Evolutionary conservation across 2,113 vertebrate species (phyloP), one percentile per base, ranked within the genome.

Genomic region (Pomatostomus ruficeps): DNA sequence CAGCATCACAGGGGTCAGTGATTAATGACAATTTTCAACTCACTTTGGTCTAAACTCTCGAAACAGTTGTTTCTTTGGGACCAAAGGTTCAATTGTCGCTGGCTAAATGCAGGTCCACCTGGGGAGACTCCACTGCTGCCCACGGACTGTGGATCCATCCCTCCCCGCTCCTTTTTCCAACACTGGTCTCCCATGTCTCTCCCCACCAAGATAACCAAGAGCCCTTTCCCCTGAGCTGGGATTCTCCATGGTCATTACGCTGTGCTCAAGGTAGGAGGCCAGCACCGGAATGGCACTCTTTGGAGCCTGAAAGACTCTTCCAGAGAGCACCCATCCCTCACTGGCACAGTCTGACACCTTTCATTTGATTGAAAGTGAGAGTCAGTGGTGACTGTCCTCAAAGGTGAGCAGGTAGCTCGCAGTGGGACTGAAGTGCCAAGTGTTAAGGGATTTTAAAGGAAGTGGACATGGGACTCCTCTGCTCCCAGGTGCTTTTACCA

Each of bases 11-110:
- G n/a, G 66, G 71, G 38, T 93, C 91, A 86, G 85, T 70, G 77
- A 88, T 88, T 89, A 95, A 88, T 1, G 19, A 82, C 43, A 54
- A 86, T 93, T 94, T 96, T 92, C 78, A 86, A 55, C 42, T 94
- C 29, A 3, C 42, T 14, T 76, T n/a, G 35, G 38, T 80, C 92
- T 35, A 62, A 36, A 45, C 75, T 88, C 55, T 59, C 20, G 17
- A 74, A 83, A 62, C 4, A 73, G 75, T 55, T 77, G 40, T 51
- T 93, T 14, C 85, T 80, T 70, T 76, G 55, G 83, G 79, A 70
- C 55, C 54, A 80, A 58, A 93, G 35, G 29, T 80, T 73, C 42
- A n/a, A 0, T 16, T 70, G 28, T 67, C 46, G 26, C 33, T 80
- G 71, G 26, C 38, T 83, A 71, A 88, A 86, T 72, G 45, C 66